phyloP scores from a whole-genome alignment of 2,113 vertebrate genomes.

The Struthio camelus region DNA sequence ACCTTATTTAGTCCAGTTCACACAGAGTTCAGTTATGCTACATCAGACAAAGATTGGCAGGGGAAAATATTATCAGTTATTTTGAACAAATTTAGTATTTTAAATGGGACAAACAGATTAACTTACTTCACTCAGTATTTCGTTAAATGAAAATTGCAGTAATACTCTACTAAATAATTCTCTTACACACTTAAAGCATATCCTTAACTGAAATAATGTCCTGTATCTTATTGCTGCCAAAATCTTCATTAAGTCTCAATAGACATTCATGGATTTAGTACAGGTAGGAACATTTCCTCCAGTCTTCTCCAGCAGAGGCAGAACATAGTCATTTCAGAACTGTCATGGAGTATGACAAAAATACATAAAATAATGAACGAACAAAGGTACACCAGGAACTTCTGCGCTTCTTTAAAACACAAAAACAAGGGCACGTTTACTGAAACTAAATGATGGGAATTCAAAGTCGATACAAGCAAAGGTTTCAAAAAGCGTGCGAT shows the following conservation, averaged over 20 bases:
- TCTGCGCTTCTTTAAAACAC: not conserved
- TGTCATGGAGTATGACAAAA: not conserved
- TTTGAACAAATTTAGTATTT: not conserved
- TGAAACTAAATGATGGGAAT: rapidly evolving
- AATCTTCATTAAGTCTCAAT: not conserved
- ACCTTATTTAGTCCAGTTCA: not conserved
- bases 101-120: not conserved
- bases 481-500: not conserved
- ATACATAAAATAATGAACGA: not conserved
- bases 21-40: not conserved
- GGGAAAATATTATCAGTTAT: not conserved
- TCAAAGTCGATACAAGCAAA: not conserved
- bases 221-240: not conserved
- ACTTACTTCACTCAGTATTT: not conserved
- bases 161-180: constrained; percentile 27
- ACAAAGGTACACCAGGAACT: not conserved
- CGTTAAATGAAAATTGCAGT: constrained; percentile 32
- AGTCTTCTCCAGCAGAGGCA: not conserved
- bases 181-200: not conserved
- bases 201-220: not conserved
- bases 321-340: not conserved
- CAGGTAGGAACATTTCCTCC: not conserved
- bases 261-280: not conserved
- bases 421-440: not conserved
- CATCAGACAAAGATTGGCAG: not conserved